These are phyloP conservation scores for Mongoloraphidia duomilia DNA, from an alignment of 2,888 invertebrate genomes.

Conservation along the genomic window DNA sequence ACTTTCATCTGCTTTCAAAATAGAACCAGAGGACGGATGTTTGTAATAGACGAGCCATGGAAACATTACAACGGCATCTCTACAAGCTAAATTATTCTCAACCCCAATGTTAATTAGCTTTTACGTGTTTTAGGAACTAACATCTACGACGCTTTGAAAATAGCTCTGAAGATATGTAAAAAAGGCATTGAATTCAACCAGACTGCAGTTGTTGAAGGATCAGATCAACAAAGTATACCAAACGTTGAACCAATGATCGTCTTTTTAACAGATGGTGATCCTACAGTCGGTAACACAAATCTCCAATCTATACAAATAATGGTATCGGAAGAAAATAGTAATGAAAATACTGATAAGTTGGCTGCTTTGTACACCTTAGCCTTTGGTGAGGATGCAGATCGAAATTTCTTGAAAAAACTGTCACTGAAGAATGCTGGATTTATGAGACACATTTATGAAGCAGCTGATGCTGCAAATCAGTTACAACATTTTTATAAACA, in stretches of 20 bases:
- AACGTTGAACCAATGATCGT: constrained; percentile 41
- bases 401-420: constrained; percentile 47
- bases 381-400: constrained; percentile 56
- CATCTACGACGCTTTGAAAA: constrained; percentile 46
- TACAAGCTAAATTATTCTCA: constrained; percentile 25
- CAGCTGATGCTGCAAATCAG: constrained; percentile 50
- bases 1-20: too few species aligned
- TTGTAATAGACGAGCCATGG: too few species aligned
- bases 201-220: too few species aligned
- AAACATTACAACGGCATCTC: background rate
- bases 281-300: constrained; percentile 42
- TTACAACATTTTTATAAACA: constrained; percentile 50
- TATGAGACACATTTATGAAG: constrained; percentile 56
- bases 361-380: constrained; percentile 50
- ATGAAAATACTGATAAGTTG: constrained; percentile 22
- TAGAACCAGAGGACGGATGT: too few species aligned
- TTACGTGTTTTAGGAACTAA: constrained; percentile 39
- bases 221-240: too few species aligned
- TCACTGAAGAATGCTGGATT: constrained; percentile 51
- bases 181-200: too few species aligned
- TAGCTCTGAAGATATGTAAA: constrained; percentile 15
- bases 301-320: constrained; percentile 35
- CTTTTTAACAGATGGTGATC: constrained; percentile 52
- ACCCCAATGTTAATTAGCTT: background rate
- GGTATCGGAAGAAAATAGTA: constrained; percentile 36